These are phyloP conservation scores for Hypotaenidia philippensis DNA, from an alignment of 2,797 vertebrate genomes.

Conservation along the genomic window DNA sequence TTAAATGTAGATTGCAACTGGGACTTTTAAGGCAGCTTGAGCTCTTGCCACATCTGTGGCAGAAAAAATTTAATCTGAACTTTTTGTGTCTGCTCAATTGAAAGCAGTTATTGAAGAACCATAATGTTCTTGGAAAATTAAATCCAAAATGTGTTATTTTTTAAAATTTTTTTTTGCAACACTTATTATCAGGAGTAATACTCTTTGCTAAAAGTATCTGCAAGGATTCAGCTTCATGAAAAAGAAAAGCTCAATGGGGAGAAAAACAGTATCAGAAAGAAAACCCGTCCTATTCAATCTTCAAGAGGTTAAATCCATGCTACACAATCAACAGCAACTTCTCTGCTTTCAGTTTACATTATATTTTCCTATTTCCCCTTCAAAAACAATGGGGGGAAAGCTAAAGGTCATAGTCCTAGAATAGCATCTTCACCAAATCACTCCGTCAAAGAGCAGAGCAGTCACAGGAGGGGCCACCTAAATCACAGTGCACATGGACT, in stretches of 20 bases:
- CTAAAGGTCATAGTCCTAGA: conserved; percentile 23
- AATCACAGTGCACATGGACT: neutral
- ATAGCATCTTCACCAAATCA: neutral
- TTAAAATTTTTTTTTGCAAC: neutral
- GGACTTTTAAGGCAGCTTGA: neutral
- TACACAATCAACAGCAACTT: neutral
- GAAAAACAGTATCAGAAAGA: neutral
- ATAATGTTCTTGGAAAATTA: neutral
- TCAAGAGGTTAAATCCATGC: neutral
- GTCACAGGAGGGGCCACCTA: neutral
- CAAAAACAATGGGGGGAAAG: neutral
- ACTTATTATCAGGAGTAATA: neutral
- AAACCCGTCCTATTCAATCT: neutral
- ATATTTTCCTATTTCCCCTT: neutral
- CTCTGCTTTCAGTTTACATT: conserved; percentile 29
- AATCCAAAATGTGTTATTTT: neutral
- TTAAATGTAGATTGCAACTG: neutral
- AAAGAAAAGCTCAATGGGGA: neutral
- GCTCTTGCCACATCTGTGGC: neutral
- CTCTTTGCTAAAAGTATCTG: neutral
- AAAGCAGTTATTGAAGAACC: neutral
- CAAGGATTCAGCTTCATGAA: neutral
- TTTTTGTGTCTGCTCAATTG: neutral
- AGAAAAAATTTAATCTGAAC: neutral
- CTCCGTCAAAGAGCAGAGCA: neutral